phyloP scores from a whole-genome alignment of 2,113 vertebrate species.

The Sebastes fasciatus region DNA sequence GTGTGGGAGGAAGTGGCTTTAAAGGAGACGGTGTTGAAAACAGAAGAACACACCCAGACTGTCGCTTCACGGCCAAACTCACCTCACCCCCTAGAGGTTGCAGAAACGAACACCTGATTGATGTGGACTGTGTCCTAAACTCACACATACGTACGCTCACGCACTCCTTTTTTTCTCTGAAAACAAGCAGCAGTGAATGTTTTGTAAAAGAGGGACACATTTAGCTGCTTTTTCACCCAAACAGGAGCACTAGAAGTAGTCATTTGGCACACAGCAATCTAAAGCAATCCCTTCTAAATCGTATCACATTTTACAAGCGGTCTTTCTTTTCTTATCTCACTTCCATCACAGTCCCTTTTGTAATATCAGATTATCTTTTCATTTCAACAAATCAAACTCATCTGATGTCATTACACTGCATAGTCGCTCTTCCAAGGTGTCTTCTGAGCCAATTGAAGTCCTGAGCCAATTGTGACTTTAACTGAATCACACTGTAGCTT shows the following conservation, averaged over 20 bases:
- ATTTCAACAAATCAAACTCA: not conserved
- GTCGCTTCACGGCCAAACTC: not conserved
- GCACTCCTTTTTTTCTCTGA: not conserved
- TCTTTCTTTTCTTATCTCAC: not conserved
- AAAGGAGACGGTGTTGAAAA: conserved; percentile 32
- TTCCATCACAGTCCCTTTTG: not conserved
- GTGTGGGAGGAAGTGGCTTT: conserved; percentile 59
- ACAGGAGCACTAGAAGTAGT: not conserved
- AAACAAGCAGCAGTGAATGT: not conserved
- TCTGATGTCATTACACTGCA: not conserved
- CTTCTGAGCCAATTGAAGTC: conserved; percentile 10
- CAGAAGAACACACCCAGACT: conserved; percentile 31
- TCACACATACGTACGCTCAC: not conserved
- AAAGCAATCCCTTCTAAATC: not conserved
- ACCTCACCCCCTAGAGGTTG: conserved; percentile 47
- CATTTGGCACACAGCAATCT: not conserved
- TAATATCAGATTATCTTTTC: conserved; percentile 1
- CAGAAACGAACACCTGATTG: conserved; percentile 4
- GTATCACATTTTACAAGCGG: not conserved
- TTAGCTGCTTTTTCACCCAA: not conserved
- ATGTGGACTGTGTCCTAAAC: not conserved
- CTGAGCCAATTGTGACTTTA: not conserved
- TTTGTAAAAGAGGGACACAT: not conserved
- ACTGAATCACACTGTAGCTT: not conserved
- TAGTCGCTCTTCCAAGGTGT: not conserved